Evolutionary conservation across 2,113 vertebrate genomes (phyloP).

Genomic region (Chunga burmeisteri): DNA sequence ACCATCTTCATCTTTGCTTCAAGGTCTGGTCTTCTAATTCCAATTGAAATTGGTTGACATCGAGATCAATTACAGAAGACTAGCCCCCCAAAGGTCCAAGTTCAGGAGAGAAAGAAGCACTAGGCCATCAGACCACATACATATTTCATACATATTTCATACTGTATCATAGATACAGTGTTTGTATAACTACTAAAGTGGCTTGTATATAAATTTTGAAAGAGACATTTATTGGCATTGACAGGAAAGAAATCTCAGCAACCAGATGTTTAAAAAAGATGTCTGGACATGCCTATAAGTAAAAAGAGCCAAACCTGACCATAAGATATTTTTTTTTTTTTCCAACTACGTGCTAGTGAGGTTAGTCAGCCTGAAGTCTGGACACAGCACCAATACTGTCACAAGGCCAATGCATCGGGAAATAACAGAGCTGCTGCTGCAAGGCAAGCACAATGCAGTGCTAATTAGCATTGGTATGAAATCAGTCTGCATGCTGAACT

Average conservation of each 20-base stretch:
- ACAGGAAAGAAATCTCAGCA: not conserved
- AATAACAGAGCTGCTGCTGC: not conserved
- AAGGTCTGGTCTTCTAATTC: not conserved
- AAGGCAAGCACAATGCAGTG: not conserved
- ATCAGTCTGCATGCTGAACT: not conserved
- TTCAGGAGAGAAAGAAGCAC: not conserved
- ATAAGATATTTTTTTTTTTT: not conserved
- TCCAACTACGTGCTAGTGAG: not conserved
- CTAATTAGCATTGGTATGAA: not conserved
- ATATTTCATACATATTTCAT: not conserved
- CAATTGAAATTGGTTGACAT: not conserved
- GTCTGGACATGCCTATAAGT: not conserved
- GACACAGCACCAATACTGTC: not conserved
- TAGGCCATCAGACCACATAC: not conserved
- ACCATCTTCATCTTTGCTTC: not conserved
- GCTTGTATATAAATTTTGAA: not conserved
- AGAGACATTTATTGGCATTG: not conserved
- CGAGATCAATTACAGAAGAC: rapidly evolving
- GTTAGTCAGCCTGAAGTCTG: not conserved
- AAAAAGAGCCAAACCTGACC: not conserved
- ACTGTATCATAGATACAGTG: not conserved
- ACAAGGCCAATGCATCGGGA: not conserved
- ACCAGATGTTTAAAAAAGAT: not conserved
- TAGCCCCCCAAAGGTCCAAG: not conserved
- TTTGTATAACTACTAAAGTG: not conserved